Evolutionary conservation across 2,113 vertebrate genomes (phyloP), one percentile per base, ranked within the genome.

Genomic region (Anhinga rufa): DNA sequence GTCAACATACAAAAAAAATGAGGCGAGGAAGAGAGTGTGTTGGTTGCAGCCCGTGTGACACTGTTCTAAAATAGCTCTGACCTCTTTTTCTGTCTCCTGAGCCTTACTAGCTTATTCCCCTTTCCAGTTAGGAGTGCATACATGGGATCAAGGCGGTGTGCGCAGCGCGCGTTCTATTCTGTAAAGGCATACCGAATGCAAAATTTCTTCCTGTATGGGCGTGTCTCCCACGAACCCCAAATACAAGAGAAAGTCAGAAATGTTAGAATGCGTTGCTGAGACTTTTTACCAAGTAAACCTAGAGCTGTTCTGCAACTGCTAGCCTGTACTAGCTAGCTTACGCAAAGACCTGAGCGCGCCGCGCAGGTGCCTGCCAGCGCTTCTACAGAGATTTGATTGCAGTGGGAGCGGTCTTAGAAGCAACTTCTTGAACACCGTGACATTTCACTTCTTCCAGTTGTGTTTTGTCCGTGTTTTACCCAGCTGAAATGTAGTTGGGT

Each of bases 371-470:
- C 55, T 70, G 55, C 55, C 3, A 1, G 32, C 17, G 36, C 38
- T 22, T 71, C 38, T 31, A 14, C 18, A 16, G 42, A 82, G 77
- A 74, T 42, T 25, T 24, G 44, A 55, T 55, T 70, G 69, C 48
- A 69, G 40, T 34, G 32, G 34, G 65, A 76, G 31, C 22, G 26
- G 5, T 29, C 24, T 26, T 31, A 16, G 31, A 64, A 75, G 38
- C 57, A 90, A 42, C 42, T 58, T 40, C 69, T 61, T 31, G 26
- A 46, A 55, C 5, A 38, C 22, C 42, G n/a, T 0, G 0, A 6
- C 28, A 8, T 44, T 68, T 90, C 9, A 57, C 9, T 84, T 78
- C 11, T 86, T 71, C 12, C 16, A 40, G 18, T 89, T 80, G 14
- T 66, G 25, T 92, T 80, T 83, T 78, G 17, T 83, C 36, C 71